Conservation (phyloP, 2,797 vertebrate species). For the Rhinophrynus dorsalis region DNA sequence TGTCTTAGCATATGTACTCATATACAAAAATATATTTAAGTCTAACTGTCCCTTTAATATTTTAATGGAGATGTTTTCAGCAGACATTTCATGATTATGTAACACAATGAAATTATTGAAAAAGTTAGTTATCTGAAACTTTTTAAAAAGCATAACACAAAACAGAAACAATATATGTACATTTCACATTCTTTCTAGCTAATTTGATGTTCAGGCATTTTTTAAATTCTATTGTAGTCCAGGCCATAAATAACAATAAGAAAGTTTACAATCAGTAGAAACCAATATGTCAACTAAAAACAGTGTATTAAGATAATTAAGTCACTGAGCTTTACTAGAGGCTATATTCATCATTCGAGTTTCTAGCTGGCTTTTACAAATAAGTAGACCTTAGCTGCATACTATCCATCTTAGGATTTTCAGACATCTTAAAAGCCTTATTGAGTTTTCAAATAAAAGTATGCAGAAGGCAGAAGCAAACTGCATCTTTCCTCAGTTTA, state of each 20-base stretch:
- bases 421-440: slow-evolving; percentile 41
- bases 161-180: neutral
- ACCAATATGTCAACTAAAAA: slow-evolving; percentile 54
- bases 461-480: slow-evolving; percentile 7
- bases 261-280: slow-evolving; percentile 41
- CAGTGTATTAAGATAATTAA: slow-evolving; percentile 50
- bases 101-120: neutral
- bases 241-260: slow-evolving; percentile 36
- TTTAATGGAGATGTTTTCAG: too few species aligned
- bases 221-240: slow-evolving; percentile 7
- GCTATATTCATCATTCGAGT: slow-evolving; percentile 24
- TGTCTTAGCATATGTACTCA: too few species aligned
- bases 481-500: slow-evolving; percentile 37
- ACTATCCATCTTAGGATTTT: slow-evolving; percentile 43
- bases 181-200: neutral
- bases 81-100: too few species aligned
- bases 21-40: too few species aligned
- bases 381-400: slow-evolving; percentile 15
- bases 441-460: slow-evolving; percentile 44
- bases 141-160: neutral
- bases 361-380: slow-evolving; percentile 36
- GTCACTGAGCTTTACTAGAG: slow-evolving; percentile 14
- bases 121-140: neutral
- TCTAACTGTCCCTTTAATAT: too few species aligned
- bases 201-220: neutral